Percentiles rank a stretch among this genome's conserved stretches.
Conservation (phyloP, 2,797 vertebrate genomes). For the Limnodromus scolopaceus region DNA sequence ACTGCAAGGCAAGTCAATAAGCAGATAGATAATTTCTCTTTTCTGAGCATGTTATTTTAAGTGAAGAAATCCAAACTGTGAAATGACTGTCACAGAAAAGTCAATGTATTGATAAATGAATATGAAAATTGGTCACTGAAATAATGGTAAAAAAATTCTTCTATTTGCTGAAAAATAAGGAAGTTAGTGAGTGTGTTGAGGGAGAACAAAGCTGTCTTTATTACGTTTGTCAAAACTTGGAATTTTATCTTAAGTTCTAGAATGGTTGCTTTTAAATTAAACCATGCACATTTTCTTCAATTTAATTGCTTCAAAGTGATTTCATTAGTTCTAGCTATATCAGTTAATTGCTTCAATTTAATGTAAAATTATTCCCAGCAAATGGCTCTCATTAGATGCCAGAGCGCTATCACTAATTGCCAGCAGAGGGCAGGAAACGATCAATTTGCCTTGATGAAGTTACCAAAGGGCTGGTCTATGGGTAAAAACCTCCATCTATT, state of each 20-base stretch:
- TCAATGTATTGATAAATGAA: background rate
- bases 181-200: background rate
- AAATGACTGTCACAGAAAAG: background rate
- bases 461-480: rapidly evolving
- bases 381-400: background rate
- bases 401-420: background rate
- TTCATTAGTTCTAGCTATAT: background rate
- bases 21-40: background rate
- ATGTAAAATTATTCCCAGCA: background rate
- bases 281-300: no score
- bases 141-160: background rate
- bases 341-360: background rate
- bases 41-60: background rate
- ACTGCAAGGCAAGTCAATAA: background rate
- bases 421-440: slow-evolving; percentile 49
- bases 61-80: background rate
- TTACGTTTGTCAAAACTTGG: no score
- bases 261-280: background rate
- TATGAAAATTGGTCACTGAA: background rate
- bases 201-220: background rate
- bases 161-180: background rate
- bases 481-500: rapidly evolving
- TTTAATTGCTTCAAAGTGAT: background rate
- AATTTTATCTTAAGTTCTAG: background rate
- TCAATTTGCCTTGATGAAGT: background rate